Conservation (phyloP, 2,113 vertebrate genomes). For the Cromileptes altivelis region DNA sequence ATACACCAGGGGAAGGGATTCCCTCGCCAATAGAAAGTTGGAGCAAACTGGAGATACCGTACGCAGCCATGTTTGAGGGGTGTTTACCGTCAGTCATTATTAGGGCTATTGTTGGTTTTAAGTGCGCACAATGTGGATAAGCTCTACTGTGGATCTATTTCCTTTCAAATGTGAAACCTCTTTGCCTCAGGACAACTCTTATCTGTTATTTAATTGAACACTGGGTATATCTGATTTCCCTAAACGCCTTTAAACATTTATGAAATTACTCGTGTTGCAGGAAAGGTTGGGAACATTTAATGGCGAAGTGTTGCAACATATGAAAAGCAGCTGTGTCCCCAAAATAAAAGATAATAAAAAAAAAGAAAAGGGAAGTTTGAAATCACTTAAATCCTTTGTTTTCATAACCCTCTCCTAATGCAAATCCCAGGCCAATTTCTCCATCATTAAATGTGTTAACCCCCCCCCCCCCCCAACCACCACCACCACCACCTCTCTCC, state of each 20-base stretch:
- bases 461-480: no score
- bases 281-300: slow-evolving; percentile 3
- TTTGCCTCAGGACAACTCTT: slow-evolving; percentile 26
- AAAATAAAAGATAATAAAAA: slow-evolving; percentile 2
- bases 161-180: slow-evolving; percentile 11
- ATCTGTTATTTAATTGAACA: slow-evolving; percentile 33
- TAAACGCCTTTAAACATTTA: slow-evolving; percentile 20
- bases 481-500: no score
- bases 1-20: slow-evolving; percentile 45
- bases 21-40: slow-evolving; percentile 23
- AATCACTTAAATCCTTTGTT: background rate
- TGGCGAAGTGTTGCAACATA: background rate
- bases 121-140: slow-evolving; percentile 24
- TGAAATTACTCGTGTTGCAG: slow-evolving; percentile 19
- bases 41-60: background rate
- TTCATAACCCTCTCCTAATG: background rate
- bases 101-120: slow-evolving; percentile 8
- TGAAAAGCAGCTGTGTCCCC: slow-evolving; percentile 25
- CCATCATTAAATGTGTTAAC: background rate
- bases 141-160: slow-evolving; percentile 16
- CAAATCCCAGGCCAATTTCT: background rate
- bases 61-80: slow-evolving; percentile 1
- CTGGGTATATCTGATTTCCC: background rate
- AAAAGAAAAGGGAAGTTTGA: background rate
- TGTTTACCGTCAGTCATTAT: slow-evolving; percentile 15